Conservation (phyloP, 1,140 invertebrate genomes). For the Leptonema lineaticorne region DNA sequence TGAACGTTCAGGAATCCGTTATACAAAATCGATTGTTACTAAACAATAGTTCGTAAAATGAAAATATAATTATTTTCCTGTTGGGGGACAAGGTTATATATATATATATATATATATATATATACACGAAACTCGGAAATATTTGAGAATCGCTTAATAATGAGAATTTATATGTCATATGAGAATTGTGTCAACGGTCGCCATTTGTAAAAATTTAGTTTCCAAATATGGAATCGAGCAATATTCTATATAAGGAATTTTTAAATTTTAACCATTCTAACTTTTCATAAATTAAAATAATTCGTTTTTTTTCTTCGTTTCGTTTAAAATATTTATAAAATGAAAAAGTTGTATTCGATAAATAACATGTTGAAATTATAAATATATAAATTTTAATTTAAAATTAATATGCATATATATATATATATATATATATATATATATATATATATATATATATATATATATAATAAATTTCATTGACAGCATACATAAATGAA, state of each 20-base stretch:
- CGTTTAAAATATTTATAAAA: background rate
- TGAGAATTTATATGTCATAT: background rate
- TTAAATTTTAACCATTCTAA: background rate
- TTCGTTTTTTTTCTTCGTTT: background rate
- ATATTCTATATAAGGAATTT: too few relatives aligned
- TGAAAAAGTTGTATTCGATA: background rate
- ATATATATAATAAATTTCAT: background rate
- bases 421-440: background rate
- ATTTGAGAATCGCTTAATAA: background rate
- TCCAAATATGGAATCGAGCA: too few relatives aligned
- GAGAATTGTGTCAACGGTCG: background rate
- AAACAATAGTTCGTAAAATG: background rate
- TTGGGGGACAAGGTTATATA: too few relatives aligned
- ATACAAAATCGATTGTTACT: background rate
- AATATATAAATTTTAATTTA: background rate
- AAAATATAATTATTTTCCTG: background rate
- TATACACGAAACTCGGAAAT: too few relatives aligned
- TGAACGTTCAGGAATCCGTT: conserved; percentile 8
- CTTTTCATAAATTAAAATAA: background rate
- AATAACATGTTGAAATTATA: background rate
- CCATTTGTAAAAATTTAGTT: background rate
- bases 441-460: background rate
- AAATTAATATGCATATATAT: background rate
- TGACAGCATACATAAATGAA: background rate
- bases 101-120: too few relatives aligned